Conservation (phyloP, 2,113 vertebrate genomes). For the Cyphomyrus plagiostoma region DNA sequence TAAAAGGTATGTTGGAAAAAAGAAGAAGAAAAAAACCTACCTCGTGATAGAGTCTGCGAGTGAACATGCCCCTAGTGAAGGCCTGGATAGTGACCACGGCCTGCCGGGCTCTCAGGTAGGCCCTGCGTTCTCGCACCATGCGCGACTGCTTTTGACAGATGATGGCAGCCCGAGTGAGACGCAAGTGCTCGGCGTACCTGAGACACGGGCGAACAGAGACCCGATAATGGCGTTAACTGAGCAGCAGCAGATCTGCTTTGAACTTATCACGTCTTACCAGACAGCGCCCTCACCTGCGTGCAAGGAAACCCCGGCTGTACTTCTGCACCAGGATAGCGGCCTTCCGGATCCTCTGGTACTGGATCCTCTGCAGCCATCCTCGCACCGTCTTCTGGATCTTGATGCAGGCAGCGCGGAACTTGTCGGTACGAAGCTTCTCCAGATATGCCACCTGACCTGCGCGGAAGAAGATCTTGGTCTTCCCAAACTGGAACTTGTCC, state of each 20-base stretch:
- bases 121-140: conserved; percentile 65
- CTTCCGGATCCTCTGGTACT: conserved; percentile 64
- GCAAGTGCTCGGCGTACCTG: conserved; percentile 70
- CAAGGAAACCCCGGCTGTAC: conserved; percentile 70
- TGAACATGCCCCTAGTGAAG: conserved; percentile 75
- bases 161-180: conserved; percentile 68
- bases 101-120: conserved; percentile 52
- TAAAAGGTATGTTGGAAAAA: background rate
- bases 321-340: conserved; percentile 69
- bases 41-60: conserved; percentile 71
- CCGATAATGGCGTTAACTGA: background rate
- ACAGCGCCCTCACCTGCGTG: conserved; percentile 69
- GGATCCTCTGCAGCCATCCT: conserved; percentile 82
- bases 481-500: conserved; percentile 94
- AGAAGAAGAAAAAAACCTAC: conserved; percentile 43
- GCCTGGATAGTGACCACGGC: conserved; percentile 78
- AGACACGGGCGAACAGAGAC: background rate
- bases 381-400: conserved; percentile 88
- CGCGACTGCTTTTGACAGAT: conserved; percentile 81
- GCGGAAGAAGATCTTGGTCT: conserved; percentile 95
- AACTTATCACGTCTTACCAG: background rate
- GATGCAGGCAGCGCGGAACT: conserved; percentile 84
- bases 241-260: too few species aligned
- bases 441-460: conserved; percentile 95
- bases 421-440: conserved; percentile 86